A percentile compares a stretch with the other conserved stretches of the same genome.
These are phyloP conservation scores for Acrossocheilus wenchowensis DNA, from an alignment of 2,797 vertebrate genomes.

Conservation along the genomic window DNA sequence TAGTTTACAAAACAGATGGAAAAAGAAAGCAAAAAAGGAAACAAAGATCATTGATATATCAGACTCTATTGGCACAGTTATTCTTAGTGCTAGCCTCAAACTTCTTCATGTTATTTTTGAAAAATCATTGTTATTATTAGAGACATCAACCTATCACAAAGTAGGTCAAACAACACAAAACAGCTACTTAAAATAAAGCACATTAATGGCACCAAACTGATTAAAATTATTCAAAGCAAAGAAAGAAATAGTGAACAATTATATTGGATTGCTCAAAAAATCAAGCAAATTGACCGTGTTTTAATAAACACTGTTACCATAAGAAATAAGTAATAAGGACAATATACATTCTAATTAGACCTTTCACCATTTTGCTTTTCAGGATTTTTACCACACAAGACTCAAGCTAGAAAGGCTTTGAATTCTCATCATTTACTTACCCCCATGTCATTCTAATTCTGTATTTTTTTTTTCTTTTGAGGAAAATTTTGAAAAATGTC, in stretches of 20 bases:
- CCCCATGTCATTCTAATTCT: background rate
- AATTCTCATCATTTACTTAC: background rate
- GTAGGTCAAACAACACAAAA: slow-evolving; percentile 13
- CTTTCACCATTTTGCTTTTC: background rate
- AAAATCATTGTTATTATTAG: slow-evolving; percentile 5
- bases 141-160: slow-evolving; percentile 16
- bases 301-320: background rate
- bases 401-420: background rate
- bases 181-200: slow-evolving; percentile 1
- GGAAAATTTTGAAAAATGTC: too few relatives aligned
- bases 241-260: background rate
- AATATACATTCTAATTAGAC: background rate
- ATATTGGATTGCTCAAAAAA: background rate
- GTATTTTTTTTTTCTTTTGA: background rate
- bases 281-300: background rate
- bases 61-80: slow-evolving; percentile 11
- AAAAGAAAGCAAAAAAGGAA: background rate
- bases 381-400: background rate
- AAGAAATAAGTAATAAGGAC: background rate
- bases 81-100: slow-evolving; percentile 22
- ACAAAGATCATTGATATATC: slow-evolving; percentile 8
- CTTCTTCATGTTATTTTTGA: slow-evolving; percentile 28
- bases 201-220: background rate
- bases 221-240: background rate
- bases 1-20: background rate